Evolutionary conservation across 2,113 vertebrate species (phyloP).

Genomic region (Bothrops jararaca): DNA sequence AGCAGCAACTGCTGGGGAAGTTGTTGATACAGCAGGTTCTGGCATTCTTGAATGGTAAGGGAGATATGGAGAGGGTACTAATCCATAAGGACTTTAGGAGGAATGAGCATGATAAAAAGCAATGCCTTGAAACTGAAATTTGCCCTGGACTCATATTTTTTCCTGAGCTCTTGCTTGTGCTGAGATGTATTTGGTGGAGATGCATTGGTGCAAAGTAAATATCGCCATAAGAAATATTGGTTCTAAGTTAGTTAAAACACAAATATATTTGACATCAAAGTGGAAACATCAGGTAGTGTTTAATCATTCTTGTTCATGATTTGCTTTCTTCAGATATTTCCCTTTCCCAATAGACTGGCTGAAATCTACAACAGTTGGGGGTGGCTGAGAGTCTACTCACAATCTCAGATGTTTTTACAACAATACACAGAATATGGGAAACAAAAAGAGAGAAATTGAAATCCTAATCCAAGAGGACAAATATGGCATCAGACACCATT

Average conservation of each 20-base stretch:
- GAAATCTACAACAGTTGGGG: neutral
- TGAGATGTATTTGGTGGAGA: neutral
- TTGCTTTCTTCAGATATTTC: constrained; percentile 9
- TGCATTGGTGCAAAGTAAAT: neutral
- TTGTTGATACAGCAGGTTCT: constrained; percentile 1
- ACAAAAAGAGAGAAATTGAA: neutral
- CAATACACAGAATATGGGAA: neutral
- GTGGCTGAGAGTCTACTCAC: neutral
- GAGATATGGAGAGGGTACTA: neutral
- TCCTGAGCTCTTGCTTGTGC: neutral
- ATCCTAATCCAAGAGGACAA: neutral
- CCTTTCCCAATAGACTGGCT: neutral
- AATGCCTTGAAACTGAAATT: neutral
- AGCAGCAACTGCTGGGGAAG: neutral
- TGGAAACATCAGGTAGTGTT: neutral
- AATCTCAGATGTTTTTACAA: neutral
- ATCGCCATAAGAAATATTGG: neutral
- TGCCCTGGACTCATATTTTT: constrained; percentile 4
- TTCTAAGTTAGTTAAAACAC: neutral
- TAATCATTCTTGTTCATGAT: neutral
- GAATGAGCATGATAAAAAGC: neutral
- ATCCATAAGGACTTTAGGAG: neutral
- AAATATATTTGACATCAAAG: neutral
- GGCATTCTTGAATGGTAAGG: neutral
- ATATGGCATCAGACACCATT: neutral